Evolutionary conservation across 2,888 invertebrate species (phyloP), one percentile per base, ranked within the genome.

Genomic region (Cephus rjabovi): DNA sequence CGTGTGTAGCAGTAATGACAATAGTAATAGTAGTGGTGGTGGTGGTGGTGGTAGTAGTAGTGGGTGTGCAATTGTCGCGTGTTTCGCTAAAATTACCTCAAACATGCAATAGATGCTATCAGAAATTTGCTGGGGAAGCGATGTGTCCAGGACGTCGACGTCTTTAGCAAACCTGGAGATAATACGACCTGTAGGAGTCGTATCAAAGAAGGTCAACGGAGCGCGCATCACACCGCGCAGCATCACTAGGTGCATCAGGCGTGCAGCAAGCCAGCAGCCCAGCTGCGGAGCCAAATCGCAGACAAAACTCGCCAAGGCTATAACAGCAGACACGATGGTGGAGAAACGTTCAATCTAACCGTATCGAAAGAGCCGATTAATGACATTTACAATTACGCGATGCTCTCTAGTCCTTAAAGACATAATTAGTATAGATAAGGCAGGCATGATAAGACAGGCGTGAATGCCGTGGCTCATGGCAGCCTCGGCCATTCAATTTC

Each of bases 131-230:
- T 93, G 93, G 81, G 95, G 95, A 85, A 96, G 93, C 87, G 93
- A 93, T 87, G 93, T 93, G 92, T 96, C 96, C 93, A 95, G 91
- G 84, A 95, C 93, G 91, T 96, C 95, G 86, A 96, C 92, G 92
- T 96, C 96, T 94, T 95, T 95, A 91, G 95, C 94, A 92, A 95
- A 96, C 91, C 95, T 94, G 92, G 95, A 90, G 89, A 92, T 89
- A 85, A 93, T 92, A 86, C 93, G 92, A 88, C 93, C 93, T 82
- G 89, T 89, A 81, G 93, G 93, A 82, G 92, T 93, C 84, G 92
- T 92, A 87, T 93, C 93, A 89, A 93, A 93, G 90, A 93, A 93
- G 85, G 90, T 88, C 89, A 93, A 90, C 81, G 93, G 92, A 81
- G 93, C 92, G 84, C 91, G 91, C 86, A 93, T 87, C 86, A 93